Percentiles rank a stretch among this genome's conserved stretches.
phyloP scores from a whole-genome alignment of 2,888 invertebrate species.

The Anodontia alba region DNA sequence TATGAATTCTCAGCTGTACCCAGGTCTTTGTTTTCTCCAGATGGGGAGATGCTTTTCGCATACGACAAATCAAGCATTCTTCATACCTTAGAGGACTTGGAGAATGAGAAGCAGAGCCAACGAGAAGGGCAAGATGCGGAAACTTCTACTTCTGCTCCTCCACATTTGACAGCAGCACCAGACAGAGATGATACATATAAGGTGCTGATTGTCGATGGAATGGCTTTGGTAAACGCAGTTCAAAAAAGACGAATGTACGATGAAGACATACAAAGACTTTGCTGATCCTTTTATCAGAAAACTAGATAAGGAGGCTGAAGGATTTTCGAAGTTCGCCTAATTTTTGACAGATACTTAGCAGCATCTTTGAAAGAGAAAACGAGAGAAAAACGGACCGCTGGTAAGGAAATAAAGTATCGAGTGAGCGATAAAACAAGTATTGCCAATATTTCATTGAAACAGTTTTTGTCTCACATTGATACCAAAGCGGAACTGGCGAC shows the following conservation, averaged over 20 bases:
- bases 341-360: conserved; percentile 9
- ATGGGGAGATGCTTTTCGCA: conserved; percentile 2
- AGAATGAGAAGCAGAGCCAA: neutral
- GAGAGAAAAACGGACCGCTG: conserved; percentile 6
- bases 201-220: neutral
- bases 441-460: neutral
- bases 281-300: conserved; percentile 8
- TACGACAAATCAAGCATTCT: conserved; percentile 12
- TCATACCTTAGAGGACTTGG: neutral
- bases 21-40: neutral
- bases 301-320: neutral
- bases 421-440: conserved; percentile 8
- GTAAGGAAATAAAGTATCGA: neutral
- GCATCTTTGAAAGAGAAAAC: conserved; percentile 6
- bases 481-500: conserved; percentile 8
- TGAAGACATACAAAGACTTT: conserved; percentile 14
- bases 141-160: too few relatives aligned
- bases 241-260: neutral
- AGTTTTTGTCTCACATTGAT: conserved; percentile 11
- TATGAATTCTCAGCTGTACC: conserved; percentile 15
- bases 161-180: neutral
- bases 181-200: neutral
- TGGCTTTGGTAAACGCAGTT: neutral
- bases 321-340: neutral
- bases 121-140: neutral